Base-by-base conservation (phyloP, 2,888 invertebrate species). In the Apamea anceps region DNA sequence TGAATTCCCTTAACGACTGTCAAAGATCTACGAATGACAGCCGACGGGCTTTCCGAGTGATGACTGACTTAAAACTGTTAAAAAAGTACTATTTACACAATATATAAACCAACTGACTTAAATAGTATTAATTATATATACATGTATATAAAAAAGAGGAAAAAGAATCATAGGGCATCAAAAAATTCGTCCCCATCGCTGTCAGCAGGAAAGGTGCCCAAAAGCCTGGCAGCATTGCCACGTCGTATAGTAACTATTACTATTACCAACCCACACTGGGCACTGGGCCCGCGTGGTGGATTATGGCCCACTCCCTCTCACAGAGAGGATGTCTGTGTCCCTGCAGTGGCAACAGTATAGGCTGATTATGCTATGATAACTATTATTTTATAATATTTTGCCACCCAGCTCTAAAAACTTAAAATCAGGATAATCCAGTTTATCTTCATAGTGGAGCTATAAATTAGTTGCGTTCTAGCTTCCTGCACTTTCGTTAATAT, bases 401-500 rank as follows among this genome's bases (percentile, higher is more conserved):
- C 0, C 3, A 10, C 28, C 10, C 2, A n/a, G n/a, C 12, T 57
- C 7, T 37, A 15, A 65, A 37, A 18, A 71, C 32, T 48, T 65
- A 18, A 18, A 60, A 71, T 37, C 57, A 21, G 3, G 65, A 48
- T 65, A 66, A 70, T 66, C 66, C 13, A 13, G 25, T 42, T 66
- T 60, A 78, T 71, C 25, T 57, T 51, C 65, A 65, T 28, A 48
- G 18, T 48, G 15, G 18, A 68, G 37, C 65, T 37, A 63, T 78
- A 78, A 71, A 72, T 71, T 37, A 78, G 15, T 66, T 37, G 21
- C 63, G 4, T 37, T 48, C 21, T 68, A 45, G 57, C 57, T 28
- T 66, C 65, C 57, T 71, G 65, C 78, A 77, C 48, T 66, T 78
- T 48, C 28, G n/a, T 71, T 65, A 60, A 48, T 71, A 66, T 65